Conservation (phyloP, 1,140 invertebrate genomes). For the Diuraphis noxia region DNA sequence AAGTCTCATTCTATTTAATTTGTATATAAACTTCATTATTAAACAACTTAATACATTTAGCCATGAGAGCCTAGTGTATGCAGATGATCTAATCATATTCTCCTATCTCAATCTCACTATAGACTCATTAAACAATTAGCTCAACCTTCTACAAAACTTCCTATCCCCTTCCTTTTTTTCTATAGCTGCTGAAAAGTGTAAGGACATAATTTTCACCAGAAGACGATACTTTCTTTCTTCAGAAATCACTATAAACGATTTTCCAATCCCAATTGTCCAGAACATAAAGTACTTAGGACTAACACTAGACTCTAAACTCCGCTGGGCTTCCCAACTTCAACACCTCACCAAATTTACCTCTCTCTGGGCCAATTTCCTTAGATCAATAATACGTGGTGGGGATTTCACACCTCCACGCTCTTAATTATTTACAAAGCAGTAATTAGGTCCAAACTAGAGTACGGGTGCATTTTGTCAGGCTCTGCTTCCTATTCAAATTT, state of each 20-base stretch:
- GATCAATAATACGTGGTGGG: background rate
- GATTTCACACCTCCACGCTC: no score
- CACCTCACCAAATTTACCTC: background rate
- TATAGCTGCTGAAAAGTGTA: conserved; percentile 1
- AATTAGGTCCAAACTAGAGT: no score
- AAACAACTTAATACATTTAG: background rate
- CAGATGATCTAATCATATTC: conserved; percentile 8
- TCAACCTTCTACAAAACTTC: background rate
- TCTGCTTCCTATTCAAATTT: background rate
- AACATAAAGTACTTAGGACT: background rate
- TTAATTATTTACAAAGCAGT: no score
- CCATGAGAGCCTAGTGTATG: background rate
- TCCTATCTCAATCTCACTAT: background rate
- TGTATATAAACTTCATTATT: conserved; percentile 21
- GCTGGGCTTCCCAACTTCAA: background rate
- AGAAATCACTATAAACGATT: background rate
- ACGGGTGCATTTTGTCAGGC: no score
- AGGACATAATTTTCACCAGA: background rate
- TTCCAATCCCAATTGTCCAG: background rate
- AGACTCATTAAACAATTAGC: background rate
- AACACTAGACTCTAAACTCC: background rate
- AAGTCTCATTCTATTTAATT: conserved; percentile 16
- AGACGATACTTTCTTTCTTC: background rate
- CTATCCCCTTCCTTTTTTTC: conserved; percentile 3
- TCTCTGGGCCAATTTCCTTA: background rate